Evolutionary conservation across 2,888 invertebrate genomes (phyloP).

Genomic region (Germaria angustata): DNA sequence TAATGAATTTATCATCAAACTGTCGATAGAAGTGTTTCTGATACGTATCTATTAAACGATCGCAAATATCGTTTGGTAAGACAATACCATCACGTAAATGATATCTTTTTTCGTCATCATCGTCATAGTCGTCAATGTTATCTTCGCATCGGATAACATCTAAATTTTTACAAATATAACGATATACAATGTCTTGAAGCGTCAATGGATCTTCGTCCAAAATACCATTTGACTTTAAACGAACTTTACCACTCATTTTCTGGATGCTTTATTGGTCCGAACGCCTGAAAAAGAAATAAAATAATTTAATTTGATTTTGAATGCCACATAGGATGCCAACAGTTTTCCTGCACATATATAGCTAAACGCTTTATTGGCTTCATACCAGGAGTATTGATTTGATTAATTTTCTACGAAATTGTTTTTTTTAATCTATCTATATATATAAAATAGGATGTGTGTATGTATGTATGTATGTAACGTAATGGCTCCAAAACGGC

Average conservation of each 20-base stretch:
- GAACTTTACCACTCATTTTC: constrained; percentile 79
- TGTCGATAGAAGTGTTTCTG: constrained; percentile 80
- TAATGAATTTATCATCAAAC: constrained; percentile 85
- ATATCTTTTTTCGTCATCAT: constrained; percentile 73
- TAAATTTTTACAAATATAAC: constrained; percentile 78
- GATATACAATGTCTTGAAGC: constrained; percentile 78
- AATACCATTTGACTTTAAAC: constrained; percentile 79
- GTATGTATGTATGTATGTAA: too few relatives aligned
- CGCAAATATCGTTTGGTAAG: constrained; percentile 86
- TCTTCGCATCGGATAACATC: constrained; percentile 75
- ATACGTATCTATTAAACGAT: constrained; percentile 81
- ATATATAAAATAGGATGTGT: too few relatives aligned
- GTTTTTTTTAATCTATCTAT: too few relatives aligned
- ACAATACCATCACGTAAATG: constrained; percentile 82
- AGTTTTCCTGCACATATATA: too few relatives aligned
- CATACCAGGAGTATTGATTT: too few relatives aligned
- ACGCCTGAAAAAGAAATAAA: constrained; percentile 50
- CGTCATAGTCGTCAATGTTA: constrained; percentile 60
- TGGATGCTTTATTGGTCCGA: constrained; percentile 37
- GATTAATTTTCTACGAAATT: too few relatives aligned
- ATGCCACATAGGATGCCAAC: too few relatives aligned
- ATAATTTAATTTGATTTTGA: too few relatives aligned
- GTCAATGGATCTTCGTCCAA: constrained; percentile 79
- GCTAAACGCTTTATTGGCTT: too few relatives aligned
- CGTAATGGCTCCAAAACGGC: too few relatives aligned